These are phyloP conservation scores for Therioaphis trifolii DNA, from an alignment of 2,888 invertebrate species.

Conservation along the genomic window DNA sequence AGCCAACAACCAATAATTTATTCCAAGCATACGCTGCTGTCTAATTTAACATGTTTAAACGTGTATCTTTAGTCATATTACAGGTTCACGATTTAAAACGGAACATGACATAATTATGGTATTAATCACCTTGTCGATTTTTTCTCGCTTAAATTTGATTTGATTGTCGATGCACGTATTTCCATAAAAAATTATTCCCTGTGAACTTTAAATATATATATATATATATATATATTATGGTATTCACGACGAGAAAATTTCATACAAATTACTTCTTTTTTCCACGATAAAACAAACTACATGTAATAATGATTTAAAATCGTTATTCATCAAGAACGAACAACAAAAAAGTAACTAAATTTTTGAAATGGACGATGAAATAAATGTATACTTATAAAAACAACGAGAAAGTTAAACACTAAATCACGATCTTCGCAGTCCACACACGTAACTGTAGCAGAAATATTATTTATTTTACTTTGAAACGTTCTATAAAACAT, in stretches of 20 bases:
- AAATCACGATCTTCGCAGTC: conserved; percentile 37
- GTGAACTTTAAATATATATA: too few relatives aligned
- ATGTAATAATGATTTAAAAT: too few relatives aligned
- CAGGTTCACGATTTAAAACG: conserved; percentile 2
- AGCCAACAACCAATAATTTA: too few relatives aligned
- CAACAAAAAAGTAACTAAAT: too few relatives aligned
- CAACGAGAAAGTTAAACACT: conserved; percentile 44
- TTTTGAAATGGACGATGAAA: neutral
- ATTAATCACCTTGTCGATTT: neutral
- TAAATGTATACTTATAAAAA: conserved; percentile 2
- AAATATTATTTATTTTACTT: neutral
- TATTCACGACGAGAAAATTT: neutral
- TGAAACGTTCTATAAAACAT: too few relatives aligned
- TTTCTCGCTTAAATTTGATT: too few relatives aligned
- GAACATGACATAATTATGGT: neutral
- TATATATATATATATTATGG: too few relatives aligned
- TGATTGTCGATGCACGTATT: neutral
- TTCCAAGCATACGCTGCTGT: too few relatives aligned
- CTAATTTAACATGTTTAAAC: too few relatives aligned
- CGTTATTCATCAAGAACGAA: too few relatives aligned
- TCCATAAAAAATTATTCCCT: conserved; percentile 11
- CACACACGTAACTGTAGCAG: neutral
- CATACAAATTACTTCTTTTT: neutral
- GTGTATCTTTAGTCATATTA: too few relatives aligned
- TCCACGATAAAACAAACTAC: too few relatives aligned